Evolutionary conservation across 2,113 vertebrate genomes (phyloP).

Genomic region (Caretta caretta): DNA sequence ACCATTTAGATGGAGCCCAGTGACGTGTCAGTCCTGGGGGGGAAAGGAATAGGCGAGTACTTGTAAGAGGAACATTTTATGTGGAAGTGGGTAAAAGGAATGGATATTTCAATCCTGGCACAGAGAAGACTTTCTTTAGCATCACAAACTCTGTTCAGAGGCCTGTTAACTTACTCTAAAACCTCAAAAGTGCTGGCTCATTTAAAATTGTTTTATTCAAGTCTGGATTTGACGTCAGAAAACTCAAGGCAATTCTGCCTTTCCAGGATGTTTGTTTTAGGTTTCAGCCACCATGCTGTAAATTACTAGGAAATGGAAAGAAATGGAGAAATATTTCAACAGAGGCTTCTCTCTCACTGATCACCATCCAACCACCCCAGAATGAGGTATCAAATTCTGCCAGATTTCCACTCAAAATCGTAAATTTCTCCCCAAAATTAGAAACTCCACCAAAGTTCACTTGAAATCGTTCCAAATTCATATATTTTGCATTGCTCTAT

Average conservation of each 20-base stretch:
- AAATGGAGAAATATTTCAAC: neutral
- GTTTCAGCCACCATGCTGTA: neutral
- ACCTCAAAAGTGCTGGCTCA: neutral
- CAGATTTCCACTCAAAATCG: neutral
- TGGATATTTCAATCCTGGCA: neutral
- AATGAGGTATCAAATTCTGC: neutral
- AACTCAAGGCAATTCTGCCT: neutral
- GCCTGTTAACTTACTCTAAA: neutral
- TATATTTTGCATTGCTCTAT: neutral
- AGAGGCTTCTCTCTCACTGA: neutral
- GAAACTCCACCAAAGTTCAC: neutral
- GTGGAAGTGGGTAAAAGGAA: neutral
- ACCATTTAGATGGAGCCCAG: neutral
- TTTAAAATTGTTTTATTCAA: neutral
- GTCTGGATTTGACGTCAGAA: neutral
- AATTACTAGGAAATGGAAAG: neutral
- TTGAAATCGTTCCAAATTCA: neutral
- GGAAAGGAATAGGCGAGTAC: neutral
- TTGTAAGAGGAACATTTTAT: neutral
- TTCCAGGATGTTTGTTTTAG: neutral
- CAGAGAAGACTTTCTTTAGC: neutral
- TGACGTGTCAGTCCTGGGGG: no score
- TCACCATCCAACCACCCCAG: neutral
- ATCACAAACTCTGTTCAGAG: neutral
- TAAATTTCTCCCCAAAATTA: neutral